Evolutionary conservation across 1,140 invertebrate species (phyloP).

Genomic region (Calliphora vicina): DNA sequence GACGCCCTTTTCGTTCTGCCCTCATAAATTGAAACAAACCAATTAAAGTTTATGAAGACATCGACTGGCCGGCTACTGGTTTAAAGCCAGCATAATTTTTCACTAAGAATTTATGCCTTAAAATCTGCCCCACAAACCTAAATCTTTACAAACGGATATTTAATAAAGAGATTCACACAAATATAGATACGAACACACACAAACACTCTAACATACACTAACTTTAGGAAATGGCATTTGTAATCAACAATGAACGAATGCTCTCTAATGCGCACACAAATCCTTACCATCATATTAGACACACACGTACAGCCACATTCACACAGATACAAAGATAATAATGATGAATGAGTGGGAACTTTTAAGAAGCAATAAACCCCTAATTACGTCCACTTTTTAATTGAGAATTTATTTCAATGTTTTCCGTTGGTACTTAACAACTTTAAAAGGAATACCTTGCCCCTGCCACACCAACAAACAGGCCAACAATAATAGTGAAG

Average conservation of each 20-base stretch:
- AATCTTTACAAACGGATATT: neutral
- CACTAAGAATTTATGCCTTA: no score
- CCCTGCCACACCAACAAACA: neutral
- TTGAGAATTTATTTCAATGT: slow-evolving; percentile 33
- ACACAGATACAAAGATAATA: neutral
- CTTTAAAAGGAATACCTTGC: no score
- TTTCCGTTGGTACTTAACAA: neutral
- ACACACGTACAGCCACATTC: neutral
- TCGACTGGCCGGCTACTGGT: neutral
- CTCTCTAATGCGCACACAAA: no score
- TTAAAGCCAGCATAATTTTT: neutral
- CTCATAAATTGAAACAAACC: neutral
- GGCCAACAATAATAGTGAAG: neutral
- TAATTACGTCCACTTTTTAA: slow-evolving; percentile 33
- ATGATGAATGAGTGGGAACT: slow-evolving; percentile 21
- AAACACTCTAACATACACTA: neutral
- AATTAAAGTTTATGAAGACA: neutral
- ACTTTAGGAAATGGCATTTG: neutral
- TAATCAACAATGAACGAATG: no score
- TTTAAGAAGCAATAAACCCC: slow-evolving; percentile 24
- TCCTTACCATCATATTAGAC: no score
- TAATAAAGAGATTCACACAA: neutral
- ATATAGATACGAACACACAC: no score
- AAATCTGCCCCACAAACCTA: neutral
- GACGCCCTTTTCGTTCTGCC: no score